Percentiles rank a stretch among this genome's conserved stretches.
These are phyloP conservation scores for Dreissena rostriformis DNA, from an alignment of 1,140 invertebrate genomes.

Conservation along the genomic window DNA sequence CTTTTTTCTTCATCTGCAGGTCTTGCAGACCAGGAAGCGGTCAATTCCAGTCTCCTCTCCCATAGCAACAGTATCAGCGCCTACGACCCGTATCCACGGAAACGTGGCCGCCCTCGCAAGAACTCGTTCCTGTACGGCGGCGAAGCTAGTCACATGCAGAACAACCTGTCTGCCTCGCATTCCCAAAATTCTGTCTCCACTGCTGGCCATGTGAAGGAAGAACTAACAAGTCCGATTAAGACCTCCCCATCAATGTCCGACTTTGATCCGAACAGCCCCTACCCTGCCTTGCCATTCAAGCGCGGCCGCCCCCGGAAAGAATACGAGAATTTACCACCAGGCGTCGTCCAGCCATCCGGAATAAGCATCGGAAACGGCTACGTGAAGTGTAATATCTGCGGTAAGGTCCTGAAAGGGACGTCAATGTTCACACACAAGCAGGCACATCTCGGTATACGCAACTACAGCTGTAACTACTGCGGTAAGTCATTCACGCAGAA, in stretches of 20 bases:
- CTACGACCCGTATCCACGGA: slow-evolving; percentile 15
- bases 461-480: slow-evolving; percentile 63
- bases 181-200: slow-evolving; percentile 2
- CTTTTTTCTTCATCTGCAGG: no score
- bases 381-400: slow-evolving; percentile 51
- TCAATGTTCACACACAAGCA: slow-evolving; percentile 53
- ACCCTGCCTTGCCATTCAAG: background rate
- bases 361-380: slow-evolving; percentile 49
- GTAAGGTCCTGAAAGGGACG: slow-evolving; percentile 46
- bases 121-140: background rate
- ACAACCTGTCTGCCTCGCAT: background rate
- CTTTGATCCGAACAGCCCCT: background rate
- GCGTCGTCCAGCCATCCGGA: slow-evolving; percentile 27
- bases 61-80: background rate
- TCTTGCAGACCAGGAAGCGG: no score
- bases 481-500: slow-evolving; percentile 67
- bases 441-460: slow-evolving; percentile 41
- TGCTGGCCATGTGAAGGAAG: background rate
- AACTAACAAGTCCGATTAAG: background rate
- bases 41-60: background rate
- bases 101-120: slow-evolving; percentile 41
- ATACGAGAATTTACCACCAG: slow-evolving; percentile 24
- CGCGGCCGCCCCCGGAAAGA: slow-evolving; percentile 44
- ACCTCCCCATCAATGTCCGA: background rate
- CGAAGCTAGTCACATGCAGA: slow-evolving; percentile 4